Conservation (phyloP, 2,888 invertebrate genomes). For the Liposcelis brunnea region DNA sequence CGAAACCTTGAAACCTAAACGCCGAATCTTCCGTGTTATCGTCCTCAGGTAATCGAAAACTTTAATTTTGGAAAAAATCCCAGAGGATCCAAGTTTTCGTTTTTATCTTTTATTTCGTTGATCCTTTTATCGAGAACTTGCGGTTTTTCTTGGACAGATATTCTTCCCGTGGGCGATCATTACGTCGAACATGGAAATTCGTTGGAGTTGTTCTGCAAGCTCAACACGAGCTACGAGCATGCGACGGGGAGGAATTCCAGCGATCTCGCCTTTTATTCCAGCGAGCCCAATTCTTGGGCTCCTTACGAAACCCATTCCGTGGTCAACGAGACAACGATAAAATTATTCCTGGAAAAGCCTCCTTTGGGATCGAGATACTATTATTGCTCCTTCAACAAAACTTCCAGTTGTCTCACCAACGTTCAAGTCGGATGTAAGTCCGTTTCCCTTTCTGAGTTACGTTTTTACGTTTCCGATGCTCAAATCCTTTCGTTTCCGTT, state of each 20-base stretch:
- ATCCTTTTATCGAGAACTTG: too few species aligned
- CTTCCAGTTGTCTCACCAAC: slow-evolving; percentile 34
- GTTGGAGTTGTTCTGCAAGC: slow-evolving; percentile 44
- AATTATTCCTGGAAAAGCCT: slow-evolving; percentile 35
- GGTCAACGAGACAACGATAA: slow-evolving; percentile 44
- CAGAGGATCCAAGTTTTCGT: too few species aligned
- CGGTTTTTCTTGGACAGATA: too few species aligned
- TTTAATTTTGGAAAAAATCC: too few species aligned
- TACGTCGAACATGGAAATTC: slow-evolving; percentile 37
- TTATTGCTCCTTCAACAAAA: slow-evolving; percentile 29
- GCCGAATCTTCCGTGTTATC: too few species aligned
- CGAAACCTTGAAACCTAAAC: too few species aligned
- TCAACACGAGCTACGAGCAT: slow-evolving; percentile 30
- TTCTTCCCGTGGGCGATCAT: too few species aligned
- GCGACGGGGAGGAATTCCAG: slow-evolving; percentile 34
- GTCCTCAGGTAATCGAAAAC: too few species aligned
- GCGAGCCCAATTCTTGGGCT: slow-evolving; percentile 23
- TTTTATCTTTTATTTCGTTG: too few species aligned
- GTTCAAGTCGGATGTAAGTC: slow-evolving; percentile 39
- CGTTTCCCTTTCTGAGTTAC: background rate
- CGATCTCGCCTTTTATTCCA: slow-evolving; percentile 28
- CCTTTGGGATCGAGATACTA: slow-evolving; percentile 34
- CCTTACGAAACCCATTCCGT: slow-evolving; percentile 30
- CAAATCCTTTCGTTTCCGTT: too few species aligned
- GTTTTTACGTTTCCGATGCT: slow-evolving; percentile 10